These are phyloP conservation scores for Synanthedon vespiformis DNA, from an alignment of 2,888 invertebrate species.

Conservation along the genomic window DNA sequence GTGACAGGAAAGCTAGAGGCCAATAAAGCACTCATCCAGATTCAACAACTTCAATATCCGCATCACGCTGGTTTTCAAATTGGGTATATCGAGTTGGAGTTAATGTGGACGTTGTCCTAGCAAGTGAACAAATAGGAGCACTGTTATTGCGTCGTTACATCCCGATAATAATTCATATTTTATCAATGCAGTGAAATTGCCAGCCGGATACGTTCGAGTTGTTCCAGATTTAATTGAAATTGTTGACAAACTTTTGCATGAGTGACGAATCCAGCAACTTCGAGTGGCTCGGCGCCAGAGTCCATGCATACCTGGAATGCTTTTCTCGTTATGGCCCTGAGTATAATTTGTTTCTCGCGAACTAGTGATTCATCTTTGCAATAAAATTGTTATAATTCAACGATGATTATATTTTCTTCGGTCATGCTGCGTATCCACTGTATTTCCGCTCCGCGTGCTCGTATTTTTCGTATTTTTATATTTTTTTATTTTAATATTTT, in stretches of 20 bases:
- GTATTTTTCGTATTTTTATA: too few species aligned
- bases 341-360: slow-evolving; percentile 1
- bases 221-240: neutral
- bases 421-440: too few species aligned
- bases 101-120: neutral
- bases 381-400: too few species aligned
- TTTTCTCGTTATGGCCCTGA: slow-evolving; percentile 30
- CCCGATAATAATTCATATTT: neutral
- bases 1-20: neutral
- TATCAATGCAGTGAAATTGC: neutral
- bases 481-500: too few species aligned
- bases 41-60: slow-evolving; percentile 1
- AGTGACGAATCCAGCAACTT: slow-evolving; percentile 5
- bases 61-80: slow-evolving; percentile 2
- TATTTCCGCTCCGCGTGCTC: too few species aligned
- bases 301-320: slow-evolving; percentile 31
- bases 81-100: neutral
- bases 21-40: neutral
- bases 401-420: too few species aligned
- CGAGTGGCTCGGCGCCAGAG: slow-evolving; percentile 42
- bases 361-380: too few species aligned
- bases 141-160: neutral
- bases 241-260: neutral
- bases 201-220: neutral
- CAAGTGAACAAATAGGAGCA: neutral